A percentile compares a stretch with the other conserved stretches of the same genome.
These are phyloP conservation scores for Odocoileus hemionus DNA, from an alignment of 2,113 vertebrate species.

Conservation along the genomic window DNA sequence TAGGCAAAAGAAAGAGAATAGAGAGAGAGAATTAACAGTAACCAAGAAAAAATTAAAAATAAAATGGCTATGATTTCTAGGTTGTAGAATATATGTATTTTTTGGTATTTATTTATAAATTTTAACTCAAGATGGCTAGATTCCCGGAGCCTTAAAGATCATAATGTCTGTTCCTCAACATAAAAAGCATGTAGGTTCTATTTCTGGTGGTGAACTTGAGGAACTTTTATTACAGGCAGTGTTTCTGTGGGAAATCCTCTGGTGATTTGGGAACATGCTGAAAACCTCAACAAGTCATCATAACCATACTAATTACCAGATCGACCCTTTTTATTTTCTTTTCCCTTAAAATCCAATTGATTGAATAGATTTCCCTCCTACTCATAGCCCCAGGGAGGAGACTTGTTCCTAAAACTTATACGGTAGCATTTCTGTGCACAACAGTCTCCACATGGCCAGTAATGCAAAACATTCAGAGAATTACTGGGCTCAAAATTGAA, in stretches of 20 bases:
- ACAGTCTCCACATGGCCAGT: fast-evolving
- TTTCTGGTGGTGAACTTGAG: not conserved
- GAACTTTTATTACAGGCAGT: not conserved
- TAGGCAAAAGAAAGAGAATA: not conserved
- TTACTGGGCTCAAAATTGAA: not conserved
- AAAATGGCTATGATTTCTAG: not conserved
- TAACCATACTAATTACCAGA: not conserved
- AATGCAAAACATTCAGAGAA: not conserved
- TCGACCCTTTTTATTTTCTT: not conserved
- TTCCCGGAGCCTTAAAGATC: not conserved
- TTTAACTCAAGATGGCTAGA: constrained; percentile 24
- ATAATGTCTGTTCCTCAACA: not conserved
- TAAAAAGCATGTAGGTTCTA: not conserved
- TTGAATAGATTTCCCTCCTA: not conserved
- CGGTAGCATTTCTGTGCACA: not conserved
- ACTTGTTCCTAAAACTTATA: not conserved
- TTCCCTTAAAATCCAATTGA: not conserved
- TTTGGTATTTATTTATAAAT: not conserved
- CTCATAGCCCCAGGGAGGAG: not conserved
- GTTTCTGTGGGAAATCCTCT: not conserved
- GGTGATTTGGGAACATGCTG: not conserved
- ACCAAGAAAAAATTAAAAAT: not conserved
- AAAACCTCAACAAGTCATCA: not conserved
- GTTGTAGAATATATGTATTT: not conserved
- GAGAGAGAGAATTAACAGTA: not conserved